Percentiles rank a stretch among this genome's conserved stretches.
Conservation (phyloP, 2,797 vertebrate species). For the Schizothorax lantsangensis region DNA sequence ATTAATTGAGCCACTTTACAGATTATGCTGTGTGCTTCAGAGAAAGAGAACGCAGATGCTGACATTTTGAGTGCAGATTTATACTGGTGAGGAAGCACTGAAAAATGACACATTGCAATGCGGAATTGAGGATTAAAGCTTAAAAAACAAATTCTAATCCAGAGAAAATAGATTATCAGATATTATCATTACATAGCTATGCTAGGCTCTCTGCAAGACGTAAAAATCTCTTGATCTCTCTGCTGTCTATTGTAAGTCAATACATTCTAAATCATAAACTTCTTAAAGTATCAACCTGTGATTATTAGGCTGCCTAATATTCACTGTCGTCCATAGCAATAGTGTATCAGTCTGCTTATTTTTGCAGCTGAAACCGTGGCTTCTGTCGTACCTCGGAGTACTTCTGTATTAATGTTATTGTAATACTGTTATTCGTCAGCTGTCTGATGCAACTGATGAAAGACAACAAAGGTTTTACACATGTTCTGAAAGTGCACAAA, state of each 20-base stretch:
- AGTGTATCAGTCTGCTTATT: not conserved
- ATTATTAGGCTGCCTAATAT: not conserved
- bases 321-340: not conserved
- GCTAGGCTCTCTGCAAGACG: not conserved
- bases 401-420: not conserved
- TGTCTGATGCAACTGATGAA: not conserved
- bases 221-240: too few species aligned
- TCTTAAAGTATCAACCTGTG: not conserved
- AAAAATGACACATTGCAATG: conserved; percentile 25
- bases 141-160: not conserved
- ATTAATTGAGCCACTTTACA: conserved; percentile 45
- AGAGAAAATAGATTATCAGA: not conserved
- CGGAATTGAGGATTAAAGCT: conserved; percentile 10
- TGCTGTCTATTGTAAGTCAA: too few species aligned
- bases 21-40: conserved; percentile 33
- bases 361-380: not conserved
- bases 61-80: conserved; percentile 45
- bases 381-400: not conserved
- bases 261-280: too few species aligned
- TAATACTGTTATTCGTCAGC: not conserved
- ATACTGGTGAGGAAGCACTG: not conserved
- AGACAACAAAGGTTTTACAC: not conserved
- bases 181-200: not conserved
- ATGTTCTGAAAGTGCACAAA: too few species aligned
- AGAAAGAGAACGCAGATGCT: conserved; percentile 35